Evolutionary conservation across 2,888 invertebrate genomes (phyloP), one percentile per base, ranked within the genome.

Genomic region (Ischnus inquisitorius): DNA sequence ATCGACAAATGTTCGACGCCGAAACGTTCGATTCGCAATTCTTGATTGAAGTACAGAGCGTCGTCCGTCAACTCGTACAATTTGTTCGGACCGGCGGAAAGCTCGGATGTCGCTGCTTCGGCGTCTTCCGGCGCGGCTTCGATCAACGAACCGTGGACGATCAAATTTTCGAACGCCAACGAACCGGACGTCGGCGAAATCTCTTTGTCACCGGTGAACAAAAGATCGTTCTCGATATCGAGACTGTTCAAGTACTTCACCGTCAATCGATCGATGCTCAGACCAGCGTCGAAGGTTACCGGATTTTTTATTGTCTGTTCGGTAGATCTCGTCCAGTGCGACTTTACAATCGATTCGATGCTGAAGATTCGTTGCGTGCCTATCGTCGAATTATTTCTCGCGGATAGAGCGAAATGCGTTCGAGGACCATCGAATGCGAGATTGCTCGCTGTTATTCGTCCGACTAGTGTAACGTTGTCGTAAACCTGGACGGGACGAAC

Each of bases 321-420:
- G 3, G 81, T 87, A 5, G 92, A 92, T 82, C 90, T 92, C 3
- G 90, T 90, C 93, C 93, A 92, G 22, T 85, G 87, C 0, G 79
- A 71, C 2, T 87, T 41, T 1, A 89, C 64, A 3, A 89, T 76
- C 3, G 82, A 25, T 3, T 79, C 51, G 0, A 90, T 19, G 39
- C 2, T 22, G 2, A 3, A 2, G 43, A 14, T 60, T 39, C 1
- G 22, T n/a, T 12, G 5, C 22, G 16, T 16, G 41, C n/a, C n/a
- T 34, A 71, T 39, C 0, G 2, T 22, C 14, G 78, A 8, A 39
- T 16, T 19, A 48, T 74, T 74, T 41, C 1, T 19, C 14, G 28
- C 10, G 25, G 71, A 39, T 6, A 76, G 22, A 65, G 72, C 16
- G 51, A 54, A 48, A 48, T 39, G 39, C 8, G 62, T 51, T 14